Base-by-base conservation (phyloP, 1,140 invertebrate genomes). In the Hesperophylax magnus region DNA sequence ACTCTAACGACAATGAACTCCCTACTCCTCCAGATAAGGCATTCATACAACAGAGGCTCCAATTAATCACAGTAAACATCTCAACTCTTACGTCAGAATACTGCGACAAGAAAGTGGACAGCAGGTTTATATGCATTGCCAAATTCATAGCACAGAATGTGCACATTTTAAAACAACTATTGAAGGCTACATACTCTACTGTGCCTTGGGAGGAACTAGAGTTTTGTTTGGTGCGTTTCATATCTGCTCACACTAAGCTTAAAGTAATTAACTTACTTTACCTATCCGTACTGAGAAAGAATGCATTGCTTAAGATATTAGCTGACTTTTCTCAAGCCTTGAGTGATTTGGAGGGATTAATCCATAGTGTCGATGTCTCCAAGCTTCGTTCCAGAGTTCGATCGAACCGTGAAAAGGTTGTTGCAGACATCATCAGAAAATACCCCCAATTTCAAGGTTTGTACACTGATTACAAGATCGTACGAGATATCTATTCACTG, bases 401-500 rank as follows among this genome's bases (percentile, higher is more conserved):
- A 34, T 34, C 34, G 34, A 34, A 6, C 34, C 34, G 34, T 8
- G 34, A 60, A 17, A n/a, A n/a, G 14, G 15, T 60, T n/a, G 22
- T 60, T 18, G 56, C 15, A 18, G 17, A 11, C 22, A 20, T 60
- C n/a, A n/a, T 60, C 22, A 18, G 3, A 0, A n/a, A 60, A 60
- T 9, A 60, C 5, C 56, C 56, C 22, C 56, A 15, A 2, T 17
- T 60, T n/a, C n/a, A 22, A 9, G n/a, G n/a, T 60, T 60, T 60
- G 17, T 60, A 60, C 56, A 20, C n/a, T 22, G 9, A 22, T 20
- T 60, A 60, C n/a, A 17, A 60, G 17, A n/a, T 20, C 6, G 11
- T 60, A 60, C n/a, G 56, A 60, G 56, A 60, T 60, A 22, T 60
- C 22, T 60, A 60, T 22, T 60, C 56, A 0, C 56, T 60, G 56